phyloP scores from a whole-genome alignment of 2,888 invertebrate species.

The Epinotia bilunana region DNA sequence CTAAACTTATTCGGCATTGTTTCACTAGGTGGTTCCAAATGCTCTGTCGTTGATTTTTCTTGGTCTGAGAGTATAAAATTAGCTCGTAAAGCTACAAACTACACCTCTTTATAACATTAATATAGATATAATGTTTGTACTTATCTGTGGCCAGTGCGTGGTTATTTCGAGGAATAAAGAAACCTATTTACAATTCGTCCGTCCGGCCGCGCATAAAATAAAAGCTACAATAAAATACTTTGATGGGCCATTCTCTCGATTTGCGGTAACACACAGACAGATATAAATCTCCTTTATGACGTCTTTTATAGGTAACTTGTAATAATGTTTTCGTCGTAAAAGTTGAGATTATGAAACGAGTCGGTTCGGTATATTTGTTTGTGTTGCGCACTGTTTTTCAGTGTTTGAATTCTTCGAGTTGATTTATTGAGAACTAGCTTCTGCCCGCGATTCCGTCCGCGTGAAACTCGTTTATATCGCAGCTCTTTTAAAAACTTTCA shows the following conservation, averaged over 20 bases:
- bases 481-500: no score
- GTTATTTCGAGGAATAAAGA: conserved; percentile 10
- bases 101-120: no score
- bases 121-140: neutral
- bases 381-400: conserved; percentile 12
- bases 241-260: conserved; percentile 46
- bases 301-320: conserved; percentile 46
- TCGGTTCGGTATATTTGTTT: conserved; percentile 28
- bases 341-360: conserved; percentile 45
- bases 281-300: conserved; percentile 47
- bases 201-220: conserved; percentile 43
- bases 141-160: neutral
- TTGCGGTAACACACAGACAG: conserved; percentile 45
- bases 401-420: neutral
- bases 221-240: conserved; percentile 46
- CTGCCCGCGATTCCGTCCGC: no score
- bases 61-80: no score
- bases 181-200: conserved; percentile 40
- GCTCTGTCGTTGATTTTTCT: no score
- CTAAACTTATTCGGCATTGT: no score
- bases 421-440: no score
- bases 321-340: conserved; percentile 46
- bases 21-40: no score
- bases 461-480: no score
- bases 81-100: no score